A percentile compares a stretch with the other conserved stretches of the same genome.
Evolutionary conservation across 1,140 invertebrate genomes (phyloP).

Genomic region (Bombus sylvicola): DNA sequence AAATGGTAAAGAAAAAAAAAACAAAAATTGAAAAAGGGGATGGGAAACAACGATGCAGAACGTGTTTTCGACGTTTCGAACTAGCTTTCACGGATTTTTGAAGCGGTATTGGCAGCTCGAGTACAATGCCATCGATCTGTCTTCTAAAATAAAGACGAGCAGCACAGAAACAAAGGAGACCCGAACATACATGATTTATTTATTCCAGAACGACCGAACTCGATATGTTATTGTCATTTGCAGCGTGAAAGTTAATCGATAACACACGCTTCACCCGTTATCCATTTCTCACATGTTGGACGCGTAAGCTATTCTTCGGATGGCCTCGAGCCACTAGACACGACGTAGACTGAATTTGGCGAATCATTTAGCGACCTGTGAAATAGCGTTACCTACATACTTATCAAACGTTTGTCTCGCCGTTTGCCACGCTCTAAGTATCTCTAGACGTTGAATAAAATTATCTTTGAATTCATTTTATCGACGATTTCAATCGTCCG

Average conservation of each 20-base stretch:
- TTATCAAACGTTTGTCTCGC: not conserved
- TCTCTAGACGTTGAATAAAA: not conserved
- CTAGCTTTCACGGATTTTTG: not conserved
- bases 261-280: slow-evolving; percentile 30
- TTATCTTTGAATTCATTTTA: not conserved
- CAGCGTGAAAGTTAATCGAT: slow-evolving; percentile 41
- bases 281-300: slow-evolving; percentile 31
- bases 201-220: slow-evolving; percentile 16
- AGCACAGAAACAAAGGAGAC: not conserved
- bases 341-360: slow-evolving; percentile 21
- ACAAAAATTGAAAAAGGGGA: fast-evolving
- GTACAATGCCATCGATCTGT: not conserved
- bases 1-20: not conserved
- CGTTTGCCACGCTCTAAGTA: too few relatives aligned
- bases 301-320: slow-evolving; percentile 9
- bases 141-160: not conserved
- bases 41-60: not conserved
- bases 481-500: not conserved
- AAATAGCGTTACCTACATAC: too few relatives aligned
- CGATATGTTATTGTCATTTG: slow-evolving; percentile 42
- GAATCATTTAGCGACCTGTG: not conserved
- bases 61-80: not conserved
- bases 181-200: slow-evolving; percentile 2
- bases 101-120: not conserved
- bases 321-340: slow-evolving; percentile 30